Percentiles rank a stretch among this genome's conserved stretches.
These are phyloP conservation scores for Misgurnus anguillicaudatus DNA, from an alignment of 2,113 vertebrate genomes.

Conservation along the genomic window DNA sequence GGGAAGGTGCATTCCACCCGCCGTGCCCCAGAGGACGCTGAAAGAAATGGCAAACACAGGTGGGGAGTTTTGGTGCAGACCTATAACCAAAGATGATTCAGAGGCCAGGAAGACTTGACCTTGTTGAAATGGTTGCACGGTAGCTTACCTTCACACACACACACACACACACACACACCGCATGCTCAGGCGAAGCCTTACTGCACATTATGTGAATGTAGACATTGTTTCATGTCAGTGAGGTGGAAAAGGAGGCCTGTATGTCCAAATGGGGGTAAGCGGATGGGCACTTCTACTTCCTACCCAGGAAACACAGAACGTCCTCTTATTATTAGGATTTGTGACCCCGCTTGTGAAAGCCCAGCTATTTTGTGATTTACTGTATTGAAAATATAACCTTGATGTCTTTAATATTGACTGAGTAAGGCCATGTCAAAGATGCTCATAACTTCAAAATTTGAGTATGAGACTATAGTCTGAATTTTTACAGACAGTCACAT, in stretches of 20 bases:
- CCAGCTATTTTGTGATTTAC: too few species aligned
- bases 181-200: background rate
- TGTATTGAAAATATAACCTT: too few species aligned
- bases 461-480: too few species aligned
- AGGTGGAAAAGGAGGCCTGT: slow-evolving; percentile 64
- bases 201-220: slow-evolving; percentile 62
- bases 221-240: slow-evolving; percentile 72
- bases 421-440: too few species aligned
- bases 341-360: too few species aligned
- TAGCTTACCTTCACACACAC: slow-evolving; percentile 6
- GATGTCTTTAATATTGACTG: too few species aligned
- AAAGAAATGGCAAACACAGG: slow-evolving; percentile 29
- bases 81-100: slow-evolving; percentile 14
- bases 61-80: slow-evolving; percentile 19
- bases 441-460: too few species aligned
- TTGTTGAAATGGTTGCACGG: slow-evolving; percentile 1
- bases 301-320: slow-evolving; percentile 3
- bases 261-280: slow-evolving; percentile 42
- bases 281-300: slow-evolving; percentile 55
- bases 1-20: slow-evolving; percentile 4
- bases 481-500: too few species aligned
- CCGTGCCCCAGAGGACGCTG: background rate
- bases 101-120: slow-evolving; percentile 17
- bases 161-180: slow-evolving; percentile 19
- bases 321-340: background rate